A percentile compares a stretch with the other conserved stretches of the same genome.
These are phyloP conservation scores for Heterodera filipjevi DNA, from an alignment of 2,888 invertebrate species.

Conservation along the genomic window DNA sequence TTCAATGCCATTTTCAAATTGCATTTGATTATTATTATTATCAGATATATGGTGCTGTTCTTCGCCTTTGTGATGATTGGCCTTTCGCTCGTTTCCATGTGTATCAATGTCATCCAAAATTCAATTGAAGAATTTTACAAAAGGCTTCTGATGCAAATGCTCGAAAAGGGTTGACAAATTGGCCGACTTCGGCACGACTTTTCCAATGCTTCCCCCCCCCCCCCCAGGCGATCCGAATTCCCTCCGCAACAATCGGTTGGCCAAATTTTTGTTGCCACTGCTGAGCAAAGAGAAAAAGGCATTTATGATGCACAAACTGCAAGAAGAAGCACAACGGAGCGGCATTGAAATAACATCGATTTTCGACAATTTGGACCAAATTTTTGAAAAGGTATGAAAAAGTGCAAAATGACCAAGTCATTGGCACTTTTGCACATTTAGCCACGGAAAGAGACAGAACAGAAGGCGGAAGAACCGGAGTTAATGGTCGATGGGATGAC, in stretches of 20 bases:
- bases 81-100: slow-evolving; percentile 68
- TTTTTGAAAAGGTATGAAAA: background rate
- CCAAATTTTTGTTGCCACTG: slow-evolving; percentile 20
- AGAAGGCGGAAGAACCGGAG: background rate
- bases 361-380: slow-evolving; percentile 41
- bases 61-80: slow-evolving; percentile 67
- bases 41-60: slow-evolving; percentile 62
- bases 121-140: slow-evolving; percentile 64
- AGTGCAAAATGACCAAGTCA: background rate
- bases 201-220: background rate
- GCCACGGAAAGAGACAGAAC: background rate
- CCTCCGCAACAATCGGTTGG: slow-evolving; percentile 18
- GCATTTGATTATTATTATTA: slow-evolving; percentile 27
- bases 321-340: slow-evolving; percentile 62
- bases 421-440: background rate
- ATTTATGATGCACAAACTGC: slow-evolving; percentile 59
- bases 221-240: slow-evolving; percentile 6
- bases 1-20: background rate
- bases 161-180: slow-evolving; percentile 46
- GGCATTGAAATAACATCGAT: slow-evolving; percentile 63
- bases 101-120: slow-evolving; percentile 66
- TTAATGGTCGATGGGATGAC: background rate
- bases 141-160: slow-evolving; percentile 59
- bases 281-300: slow-evolving; percentile 23
- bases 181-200: background rate